phyloP scores from a whole-genome alignment of 2,113 vertebrate genomes.

The Sphaerodactylus townsendi region DNA sequence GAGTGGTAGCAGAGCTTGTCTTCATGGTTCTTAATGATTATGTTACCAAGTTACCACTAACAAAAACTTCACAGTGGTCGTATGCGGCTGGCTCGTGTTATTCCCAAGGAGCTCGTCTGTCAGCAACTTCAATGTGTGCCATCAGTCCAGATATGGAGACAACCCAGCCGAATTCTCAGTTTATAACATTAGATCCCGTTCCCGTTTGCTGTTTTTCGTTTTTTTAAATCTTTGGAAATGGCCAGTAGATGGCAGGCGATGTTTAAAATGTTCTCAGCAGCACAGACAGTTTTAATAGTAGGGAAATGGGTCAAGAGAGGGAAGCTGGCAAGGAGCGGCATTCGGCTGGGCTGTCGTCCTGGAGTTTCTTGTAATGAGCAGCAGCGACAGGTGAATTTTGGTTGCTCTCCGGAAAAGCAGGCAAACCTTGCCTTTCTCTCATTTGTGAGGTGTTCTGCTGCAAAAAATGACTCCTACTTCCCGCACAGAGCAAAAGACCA shows the following conservation, averaged over 20 bases:
- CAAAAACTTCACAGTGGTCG: too few species aligned
- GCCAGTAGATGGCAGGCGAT: conserved; percentile 62
- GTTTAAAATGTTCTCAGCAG: background rate
- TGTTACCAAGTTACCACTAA: too few species aligned
- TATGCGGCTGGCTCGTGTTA: too few species aligned
- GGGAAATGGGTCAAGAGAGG: background rate
- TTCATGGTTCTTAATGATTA: too few species aligned
- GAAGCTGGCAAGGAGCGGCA: conserved; percentile 20
- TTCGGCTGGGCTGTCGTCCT: background rate
- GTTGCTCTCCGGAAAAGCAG: background rate
- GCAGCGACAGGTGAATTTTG: background rate
- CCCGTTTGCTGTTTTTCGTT: background rate
- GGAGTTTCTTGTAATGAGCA: background rate
- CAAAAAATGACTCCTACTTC: background rate
- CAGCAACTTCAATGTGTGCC: too few species aligned
- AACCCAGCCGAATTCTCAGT: background rate
- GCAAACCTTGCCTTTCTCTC: background rate
- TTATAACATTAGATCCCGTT: background rate
- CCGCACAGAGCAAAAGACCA: background rate
- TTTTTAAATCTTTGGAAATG: conserved; percentile 27
- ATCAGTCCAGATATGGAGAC: background rate
- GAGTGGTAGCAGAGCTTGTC: too few species aligned
- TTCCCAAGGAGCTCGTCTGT: too few species aligned
- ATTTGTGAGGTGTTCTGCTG: background rate
- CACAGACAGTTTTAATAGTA: background rate